Percentiles rank a stretch among this genome's conserved stretches.
Evolutionary conservation across 2,888 invertebrate species (phyloP).

Genomic region (Agonopterix subpropinquella): DNA sequence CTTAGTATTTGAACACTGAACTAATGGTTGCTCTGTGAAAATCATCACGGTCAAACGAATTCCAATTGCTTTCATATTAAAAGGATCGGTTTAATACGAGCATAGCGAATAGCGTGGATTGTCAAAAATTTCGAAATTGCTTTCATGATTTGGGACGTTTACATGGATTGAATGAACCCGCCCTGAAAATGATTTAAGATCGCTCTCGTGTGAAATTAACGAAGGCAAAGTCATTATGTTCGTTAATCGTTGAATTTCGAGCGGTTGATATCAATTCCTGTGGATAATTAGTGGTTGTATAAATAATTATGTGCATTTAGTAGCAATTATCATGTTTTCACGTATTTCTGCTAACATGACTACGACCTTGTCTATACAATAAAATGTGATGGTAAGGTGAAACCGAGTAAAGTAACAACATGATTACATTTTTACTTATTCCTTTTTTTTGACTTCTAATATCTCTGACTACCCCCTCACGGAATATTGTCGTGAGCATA

Average conservation of each 20-base stretch:
- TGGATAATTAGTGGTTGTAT: neutral
- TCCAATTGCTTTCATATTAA: constrained; percentile 33
- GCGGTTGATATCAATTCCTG: neutral
- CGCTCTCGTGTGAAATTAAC: constrained; percentile 17
- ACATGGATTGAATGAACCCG: constrained; percentile 8
- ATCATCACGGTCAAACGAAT: constrained; percentile 26
- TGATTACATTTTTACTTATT: too few relatives aligned
- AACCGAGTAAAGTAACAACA: too few relatives aligned
- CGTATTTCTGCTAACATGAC: too few relatives aligned
- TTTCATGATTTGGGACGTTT: constrained; percentile 24
- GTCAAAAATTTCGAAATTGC: constrained; percentile 27
- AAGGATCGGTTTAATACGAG: constrained; percentile 25
- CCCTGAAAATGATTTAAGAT: constrained; percentile 15
- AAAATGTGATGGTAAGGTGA: too few relatives aligned
- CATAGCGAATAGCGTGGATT: constrained; percentile 23
- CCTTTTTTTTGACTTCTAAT: too few relatives aligned
- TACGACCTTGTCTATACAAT: too few relatives aligned
- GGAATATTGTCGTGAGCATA: too few relatives aligned
- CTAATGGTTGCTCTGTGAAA: constrained; percentile 1
- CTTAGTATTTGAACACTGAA: too few relatives aligned
- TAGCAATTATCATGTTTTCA: too few relatives aligned
- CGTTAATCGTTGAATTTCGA: neutral
- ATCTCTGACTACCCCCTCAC: too few relatives aligned
- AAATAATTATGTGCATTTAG: neutral
- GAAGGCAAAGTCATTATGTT: constrained; percentile 3